These are phyloP conservation scores for Drosophila arawakana DNA, from an alignment of 1,140 invertebrate genomes.

Conservation along the genomic window DNA sequence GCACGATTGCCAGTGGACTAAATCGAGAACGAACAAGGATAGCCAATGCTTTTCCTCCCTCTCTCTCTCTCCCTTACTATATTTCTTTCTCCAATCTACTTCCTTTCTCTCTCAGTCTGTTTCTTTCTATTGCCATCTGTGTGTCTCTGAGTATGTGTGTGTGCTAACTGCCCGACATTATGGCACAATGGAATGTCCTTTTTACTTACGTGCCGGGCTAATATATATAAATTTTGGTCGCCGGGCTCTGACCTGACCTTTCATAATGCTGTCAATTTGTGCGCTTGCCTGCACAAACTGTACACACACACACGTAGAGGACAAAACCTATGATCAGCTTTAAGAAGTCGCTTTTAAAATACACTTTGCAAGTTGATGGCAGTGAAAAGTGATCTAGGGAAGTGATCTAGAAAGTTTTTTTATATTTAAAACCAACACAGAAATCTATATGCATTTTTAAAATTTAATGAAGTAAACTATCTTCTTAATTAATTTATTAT, in stretches of 20 bases:
- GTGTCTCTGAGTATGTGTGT: slow-evolving; percentile 33
- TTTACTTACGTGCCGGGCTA: slow-evolving; percentile 80
- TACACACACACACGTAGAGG: slow-evolving; percentile 11
- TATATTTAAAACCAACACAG: not conserved
- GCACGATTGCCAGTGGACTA: slow-evolving; percentile 62
- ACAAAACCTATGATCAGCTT: slow-evolving; percentile 3
- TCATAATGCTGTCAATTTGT: slow-evolving; percentile 82
- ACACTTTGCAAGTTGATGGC: slow-evolving; percentile 1
- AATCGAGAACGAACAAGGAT: slow-evolving; percentile 71
- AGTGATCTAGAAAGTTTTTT: slow-evolving; percentile 43
- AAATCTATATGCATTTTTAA: too few species aligned
- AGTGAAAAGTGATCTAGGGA: too few species aligned
- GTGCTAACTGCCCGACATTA: slow-evolving; percentile 79
- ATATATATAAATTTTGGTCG: slow-evolving; percentile 77
- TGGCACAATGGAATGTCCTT: slow-evolving; percentile 79
- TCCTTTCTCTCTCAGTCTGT: slow-evolving; percentile 2
- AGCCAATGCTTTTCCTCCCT: slow-evolving; percentile 48
- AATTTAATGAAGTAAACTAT: too few species aligned
- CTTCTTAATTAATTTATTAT: too few species aligned
- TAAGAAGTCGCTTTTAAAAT: slow-evolving; percentile 10
- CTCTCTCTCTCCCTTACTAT: not conserved
- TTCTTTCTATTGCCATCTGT: slow-evolving; percentile 19
- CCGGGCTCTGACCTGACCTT: slow-evolving; percentile 70
- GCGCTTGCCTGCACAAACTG: slow-evolving; percentile 75
- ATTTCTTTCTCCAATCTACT: slow-evolving; percentile 7